Percentiles rank a stretch among this genome's conserved stretches.
Conservation (phyloP, 1,140 invertebrate genomes). For the Pomacea maculata region DNA sequence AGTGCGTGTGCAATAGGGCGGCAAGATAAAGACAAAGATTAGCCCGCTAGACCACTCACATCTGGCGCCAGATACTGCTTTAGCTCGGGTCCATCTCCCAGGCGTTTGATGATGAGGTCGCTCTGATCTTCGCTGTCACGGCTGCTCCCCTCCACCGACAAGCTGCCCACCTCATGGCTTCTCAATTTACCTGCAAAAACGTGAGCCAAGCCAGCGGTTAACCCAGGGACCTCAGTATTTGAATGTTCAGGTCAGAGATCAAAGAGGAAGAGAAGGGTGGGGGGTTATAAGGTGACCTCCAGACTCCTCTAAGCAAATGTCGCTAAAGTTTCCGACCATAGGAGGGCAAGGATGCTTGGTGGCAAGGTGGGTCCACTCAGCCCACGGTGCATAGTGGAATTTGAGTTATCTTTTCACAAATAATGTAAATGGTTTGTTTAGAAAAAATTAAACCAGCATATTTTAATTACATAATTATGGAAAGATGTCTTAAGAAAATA, state of each 20-base stretch:
- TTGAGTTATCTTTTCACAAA: too few relatives aligned
- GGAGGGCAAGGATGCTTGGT: too few relatives aligned
- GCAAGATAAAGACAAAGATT: constrained; percentile 1
- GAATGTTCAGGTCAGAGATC: too few relatives aligned
- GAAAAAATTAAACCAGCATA: too few relatives aligned
- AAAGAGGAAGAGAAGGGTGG: background rate
- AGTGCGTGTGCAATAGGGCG: background rate
- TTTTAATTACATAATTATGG: too few relatives aligned
- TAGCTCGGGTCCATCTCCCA: constrained; percentile 45
- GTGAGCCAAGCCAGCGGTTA: background rate
- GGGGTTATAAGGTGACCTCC: too few relatives aligned
- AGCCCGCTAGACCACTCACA: constrained; percentile 29
- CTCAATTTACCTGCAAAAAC: constrained; percentile 44
- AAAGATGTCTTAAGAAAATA: too few relatives aligned
- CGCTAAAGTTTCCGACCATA: too few relatives aligned
- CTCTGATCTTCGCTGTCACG: constrained; percentile 46
- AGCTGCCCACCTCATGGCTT: constrained; percentile 36
- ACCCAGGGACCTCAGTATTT: background rate
- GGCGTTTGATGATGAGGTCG: constrained; percentile 51
- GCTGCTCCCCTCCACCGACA: constrained; percentile 51
- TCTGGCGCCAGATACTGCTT: constrained; percentile 49
- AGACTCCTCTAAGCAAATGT: too few relatives aligned
- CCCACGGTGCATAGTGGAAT: too few relatives aligned
- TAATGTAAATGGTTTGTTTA: too few relatives aligned
- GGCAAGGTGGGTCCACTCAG: too few relatives aligned